phyloP scores from a whole-genome alignment of 1,140 invertebrate species.

The Bombus difficillimus region DNA sequence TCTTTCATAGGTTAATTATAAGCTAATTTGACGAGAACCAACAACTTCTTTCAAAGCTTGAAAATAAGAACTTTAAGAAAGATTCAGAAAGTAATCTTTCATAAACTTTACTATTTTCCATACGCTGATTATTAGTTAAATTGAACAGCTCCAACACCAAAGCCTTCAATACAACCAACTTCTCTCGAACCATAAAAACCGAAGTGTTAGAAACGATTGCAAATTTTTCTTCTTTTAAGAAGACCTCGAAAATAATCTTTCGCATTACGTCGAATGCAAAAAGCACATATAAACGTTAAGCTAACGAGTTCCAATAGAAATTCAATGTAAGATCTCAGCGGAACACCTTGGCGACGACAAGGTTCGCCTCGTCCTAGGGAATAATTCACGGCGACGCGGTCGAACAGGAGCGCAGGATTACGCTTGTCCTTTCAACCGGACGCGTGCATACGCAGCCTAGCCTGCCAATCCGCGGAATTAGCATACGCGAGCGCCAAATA shows the following conservation, averaged over 20 bases:
- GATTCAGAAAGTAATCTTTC: too few relatives aligned
- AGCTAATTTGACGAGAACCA: too few relatives aligned
- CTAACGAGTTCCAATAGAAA: not conserved
- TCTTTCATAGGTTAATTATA: not conserved
- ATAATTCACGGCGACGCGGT: conserved; percentile 54
- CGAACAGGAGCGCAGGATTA: conserved; percentile 52
- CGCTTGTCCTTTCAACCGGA: conserved; percentile 60
- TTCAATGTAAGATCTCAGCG: not conserved
- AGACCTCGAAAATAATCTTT: not conserved
- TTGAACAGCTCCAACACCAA: too few relatives aligned
- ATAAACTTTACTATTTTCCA: too few relatives aligned
- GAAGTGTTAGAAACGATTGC: not conserved
- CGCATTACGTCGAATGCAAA: not conserved
- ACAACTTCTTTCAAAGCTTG: too few relatives aligned
- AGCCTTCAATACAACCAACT: too few relatives aligned
- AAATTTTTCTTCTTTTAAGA: not conserved
- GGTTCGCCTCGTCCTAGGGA: conserved; percentile 35
- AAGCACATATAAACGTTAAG: not conserved
- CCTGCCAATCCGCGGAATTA: conserved; percentile 72
- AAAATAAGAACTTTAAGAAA: too few relatives aligned
- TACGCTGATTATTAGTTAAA: too few relatives aligned
- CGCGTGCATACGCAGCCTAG: conserved; percentile 15
- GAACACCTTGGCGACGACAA: conserved; percentile 19
- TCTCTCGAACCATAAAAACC: not conserved
- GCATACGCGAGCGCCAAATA: conserved; percentile 77